Conservation (phyloP, 1,140 invertebrate species). For the Danaus plexippus region DNA sequence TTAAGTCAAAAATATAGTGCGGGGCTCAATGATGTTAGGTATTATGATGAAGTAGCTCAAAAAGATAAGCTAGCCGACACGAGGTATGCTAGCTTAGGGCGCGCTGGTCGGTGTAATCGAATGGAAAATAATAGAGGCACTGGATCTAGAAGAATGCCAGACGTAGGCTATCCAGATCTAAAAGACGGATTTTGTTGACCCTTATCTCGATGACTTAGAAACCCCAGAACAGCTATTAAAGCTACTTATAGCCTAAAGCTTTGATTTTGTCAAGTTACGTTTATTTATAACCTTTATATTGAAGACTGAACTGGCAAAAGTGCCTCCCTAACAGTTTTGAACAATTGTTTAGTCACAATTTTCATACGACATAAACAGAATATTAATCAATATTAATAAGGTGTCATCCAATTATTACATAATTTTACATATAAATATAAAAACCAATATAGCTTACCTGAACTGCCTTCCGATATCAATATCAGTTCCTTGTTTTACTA, state of each 20-base stretch:
- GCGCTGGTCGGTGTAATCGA: constrained; percentile 67
- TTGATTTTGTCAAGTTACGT: constrained; percentile 15
- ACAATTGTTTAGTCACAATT: constrained; percentile 21
- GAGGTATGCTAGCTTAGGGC: constrained; percentile 63
- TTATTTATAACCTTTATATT: constrained; percentile 31
- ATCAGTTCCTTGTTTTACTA: constrained; percentile 4
- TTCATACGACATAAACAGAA: constrained; percentile 19
- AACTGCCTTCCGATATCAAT: constrained; percentile 6
- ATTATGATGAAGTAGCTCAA: constrained; percentile 66
- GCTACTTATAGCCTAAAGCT: constrained; percentile 15
- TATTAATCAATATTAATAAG: constrained; percentile 9
- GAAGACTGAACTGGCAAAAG: constrained; percentile 65
- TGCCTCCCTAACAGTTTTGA: constrained; percentile 41
- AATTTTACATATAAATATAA: constrained; percentile 28
- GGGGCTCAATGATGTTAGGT: constrained; percentile 67
- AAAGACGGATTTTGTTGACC: constrained; percentile 84
- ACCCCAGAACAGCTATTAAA: constrained; percentile 71
- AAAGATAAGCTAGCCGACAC: constrained; percentile 63
- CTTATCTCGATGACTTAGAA: constrained; percentile 75
- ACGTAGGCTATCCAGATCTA: constrained; percentile 74
- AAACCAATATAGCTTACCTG: constrained; percentile 4
- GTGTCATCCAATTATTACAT: constrained; percentile 4
- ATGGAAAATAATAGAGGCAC: constrained; percentile 48
- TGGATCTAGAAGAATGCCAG: constrained; percentile 72
- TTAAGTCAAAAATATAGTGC: constrained; percentile 71